phyloP scores from a whole-genome alignment of 2,888 invertebrate species.

The Nymphalis polychloros region DNA sequence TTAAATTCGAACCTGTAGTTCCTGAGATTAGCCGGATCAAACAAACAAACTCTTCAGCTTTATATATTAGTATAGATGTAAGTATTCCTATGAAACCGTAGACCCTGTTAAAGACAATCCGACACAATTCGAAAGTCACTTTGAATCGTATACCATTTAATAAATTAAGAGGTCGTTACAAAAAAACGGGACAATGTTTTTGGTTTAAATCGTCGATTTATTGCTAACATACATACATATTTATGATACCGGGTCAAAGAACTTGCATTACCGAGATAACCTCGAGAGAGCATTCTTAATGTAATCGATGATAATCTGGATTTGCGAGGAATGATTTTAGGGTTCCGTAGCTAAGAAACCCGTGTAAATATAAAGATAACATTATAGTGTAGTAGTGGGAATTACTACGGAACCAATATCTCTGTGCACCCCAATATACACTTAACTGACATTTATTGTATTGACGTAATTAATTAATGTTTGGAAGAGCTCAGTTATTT shows the following conservation, averaged over 20 bases:
- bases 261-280: conserved; percentile 10
- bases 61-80: too few relatives aligned
- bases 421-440: too few relatives aligned
- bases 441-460: too few relatives aligned
- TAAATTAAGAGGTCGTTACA: not conserved
- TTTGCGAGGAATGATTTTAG: not conserved
- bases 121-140: not conserved
- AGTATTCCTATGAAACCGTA: not conserved
- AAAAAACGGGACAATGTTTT: not conserved
- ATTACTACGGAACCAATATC: too few relatives aligned
- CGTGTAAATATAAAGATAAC: too few relatives aligned
- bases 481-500: too few relatives aligned
- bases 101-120: not conserved
- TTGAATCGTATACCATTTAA: not conserved
- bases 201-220: conserved; percentile 1
- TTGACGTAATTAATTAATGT: too few relatives aligned
- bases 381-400: too few relatives aligned
- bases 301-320: not conserved
- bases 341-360: not conserved
- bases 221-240: not conserved
- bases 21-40: too few relatives aligned
- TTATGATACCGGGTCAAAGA: conserved; percentile 2
- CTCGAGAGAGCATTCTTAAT: conserved; percentile 3
- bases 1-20: too few relatives aligned
- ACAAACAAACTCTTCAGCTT: too few relatives aligned